These are phyloP conservation scores for Drosophila recens DNA, from an alignment of 2,888 invertebrate genomes.

Conservation along the genomic window DNA sequence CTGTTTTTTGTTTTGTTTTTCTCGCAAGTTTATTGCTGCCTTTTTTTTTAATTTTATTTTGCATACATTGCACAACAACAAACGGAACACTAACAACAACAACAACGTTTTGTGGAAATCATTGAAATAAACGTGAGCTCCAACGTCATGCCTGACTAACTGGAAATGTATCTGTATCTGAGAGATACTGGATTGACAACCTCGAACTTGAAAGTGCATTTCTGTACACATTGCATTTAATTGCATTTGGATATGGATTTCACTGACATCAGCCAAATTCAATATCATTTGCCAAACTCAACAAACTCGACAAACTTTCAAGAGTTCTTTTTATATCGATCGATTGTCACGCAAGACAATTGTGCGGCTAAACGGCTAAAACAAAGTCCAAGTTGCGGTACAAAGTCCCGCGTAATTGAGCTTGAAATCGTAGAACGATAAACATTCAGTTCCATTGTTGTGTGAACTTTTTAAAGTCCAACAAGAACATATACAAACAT, in stretches of 20 bases:
- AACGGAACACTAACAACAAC: conserved; percentile 5
- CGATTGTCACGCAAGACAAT: conserved; percentile 32
- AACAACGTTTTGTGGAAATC: conserved; percentile 35
- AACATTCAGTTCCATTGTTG: conserved; percentile 37
- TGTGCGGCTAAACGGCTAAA: conserved; percentile 4
- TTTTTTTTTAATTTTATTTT: conserved; percentile 16
- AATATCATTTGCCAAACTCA: conserved; percentile 4
- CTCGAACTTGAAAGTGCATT: conserved; percentile 48
- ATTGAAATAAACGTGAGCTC: conserved; percentile 35
- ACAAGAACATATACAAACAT: not conserved
- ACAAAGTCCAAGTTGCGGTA: conserved; percentile 47
- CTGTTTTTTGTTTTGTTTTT: conserved; percentile 4
- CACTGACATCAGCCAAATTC: conserved; percentile 25
- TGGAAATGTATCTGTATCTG: conserved; percentile 31
- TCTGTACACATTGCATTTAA: conserved; percentile 4
- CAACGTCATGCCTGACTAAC: conserved; percentile 50
- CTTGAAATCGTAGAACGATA: conserved; percentile 37
- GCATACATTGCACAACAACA: conserved; percentile 35
- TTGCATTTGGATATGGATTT: conserved; percentile 22
- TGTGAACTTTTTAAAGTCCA: conserved; percentile 20
- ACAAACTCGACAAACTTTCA: not conserved
- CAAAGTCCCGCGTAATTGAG: conserved; percentile 56
- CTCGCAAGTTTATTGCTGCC: not conserved
- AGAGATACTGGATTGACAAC: conserved; percentile 18
- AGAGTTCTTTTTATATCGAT: conserved; percentile 21